These are phyloP conservation scores for Magallana angulata DNA, from an alignment of 1,140 invertebrate genomes.

Conservation along the genomic window DNA sequence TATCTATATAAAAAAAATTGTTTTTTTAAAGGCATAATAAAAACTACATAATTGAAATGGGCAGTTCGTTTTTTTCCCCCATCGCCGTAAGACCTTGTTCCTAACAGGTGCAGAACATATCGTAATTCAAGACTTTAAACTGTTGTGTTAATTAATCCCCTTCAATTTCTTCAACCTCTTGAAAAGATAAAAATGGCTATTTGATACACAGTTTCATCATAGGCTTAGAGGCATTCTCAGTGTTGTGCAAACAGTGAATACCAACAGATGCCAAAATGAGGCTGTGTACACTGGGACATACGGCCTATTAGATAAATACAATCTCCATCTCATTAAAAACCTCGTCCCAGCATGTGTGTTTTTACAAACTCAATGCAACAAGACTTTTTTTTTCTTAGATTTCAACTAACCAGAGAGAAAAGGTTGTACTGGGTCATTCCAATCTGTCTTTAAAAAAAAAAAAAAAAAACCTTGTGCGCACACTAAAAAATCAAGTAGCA, in stretches of 20 bases:
- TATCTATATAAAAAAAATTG: not conserved
- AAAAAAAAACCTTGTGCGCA: too few species aligned
- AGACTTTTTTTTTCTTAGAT: not conserved
- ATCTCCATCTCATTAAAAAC: not conserved
- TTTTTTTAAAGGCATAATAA: too few species aligned
- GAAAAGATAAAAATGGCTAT: constrained; percentile 17
- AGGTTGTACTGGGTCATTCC: constrained; percentile 24
- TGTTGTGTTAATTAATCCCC: constrained; percentile 28
- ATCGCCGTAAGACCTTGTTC: too few species aligned
- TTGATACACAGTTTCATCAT: constrained; percentile 32
- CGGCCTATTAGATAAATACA: constrained; percentile 34
- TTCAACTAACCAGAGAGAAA: constrained; percentile 20
- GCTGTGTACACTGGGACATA: not conserved
- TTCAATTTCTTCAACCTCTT: constrained; percentile 6
- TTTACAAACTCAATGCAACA: constrained; percentile 1
- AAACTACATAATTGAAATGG: too few species aligned
- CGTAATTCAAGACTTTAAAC: constrained; percentile 5
- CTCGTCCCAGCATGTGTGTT: not conserved
- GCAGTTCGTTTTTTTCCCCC: too few species aligned
- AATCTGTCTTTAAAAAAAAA: not conserved
- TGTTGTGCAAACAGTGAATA: not conserved
- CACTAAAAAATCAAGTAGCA: not conserved
- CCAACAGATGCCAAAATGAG: constrained; percentile 14
- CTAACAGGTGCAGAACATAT: constrained; percentile 1
- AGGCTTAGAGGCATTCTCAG: not conserved